Evolutionary conservation across 2,113 vertebrate genomes (phyloP), one percentile per base, ranked within the genome.

Genomic region (Progne subis): DNA sequence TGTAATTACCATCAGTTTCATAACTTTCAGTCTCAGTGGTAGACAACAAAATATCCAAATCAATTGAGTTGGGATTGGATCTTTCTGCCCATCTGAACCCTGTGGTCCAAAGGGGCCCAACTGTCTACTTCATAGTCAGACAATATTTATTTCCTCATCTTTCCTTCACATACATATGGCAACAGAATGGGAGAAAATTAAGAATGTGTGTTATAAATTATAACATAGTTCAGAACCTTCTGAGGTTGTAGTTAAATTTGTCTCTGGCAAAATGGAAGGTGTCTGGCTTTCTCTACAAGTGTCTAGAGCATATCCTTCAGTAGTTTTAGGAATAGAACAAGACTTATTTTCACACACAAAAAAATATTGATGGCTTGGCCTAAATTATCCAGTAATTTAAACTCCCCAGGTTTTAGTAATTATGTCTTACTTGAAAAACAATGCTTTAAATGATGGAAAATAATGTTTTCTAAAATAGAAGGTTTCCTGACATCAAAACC

Each of bases 381-480:
- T 91, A 89, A 71, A 74, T 77, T 18, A 19, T 69, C 19, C 61
- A 83, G 17, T 76, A 74, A 70, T 43, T 78, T 77, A 75, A 77
- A 92, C 14, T 2, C 0, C 8, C 20, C 92, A 91, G 72, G 79
- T 92, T 96, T 95, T 95, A 92, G 32, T 72, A 94, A 95, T 96
- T 87, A 92, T 46, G n/a, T 74, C 60, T 91, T 64, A 83, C 26
- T 85, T 91, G 49, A 71, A 65, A 95, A 96, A 91, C 57, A 96
- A 65, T 90, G 46, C 12, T 93, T 95, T 88, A 83, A 86, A 92
- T 72, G 15, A 69, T 0, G 2, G 68, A 64, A 96, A 93, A 72
- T 59, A 69, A n/a, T 69, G 7, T 64, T 95, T 85, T 87, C 41
- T 87, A 94, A 92, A 92, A 70, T 67, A 95, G 64, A 80, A 61